Base-by-base conservation (phyloP, 1,140 invertebrate genomes). In the Tetragonula clypearis region DNA sequence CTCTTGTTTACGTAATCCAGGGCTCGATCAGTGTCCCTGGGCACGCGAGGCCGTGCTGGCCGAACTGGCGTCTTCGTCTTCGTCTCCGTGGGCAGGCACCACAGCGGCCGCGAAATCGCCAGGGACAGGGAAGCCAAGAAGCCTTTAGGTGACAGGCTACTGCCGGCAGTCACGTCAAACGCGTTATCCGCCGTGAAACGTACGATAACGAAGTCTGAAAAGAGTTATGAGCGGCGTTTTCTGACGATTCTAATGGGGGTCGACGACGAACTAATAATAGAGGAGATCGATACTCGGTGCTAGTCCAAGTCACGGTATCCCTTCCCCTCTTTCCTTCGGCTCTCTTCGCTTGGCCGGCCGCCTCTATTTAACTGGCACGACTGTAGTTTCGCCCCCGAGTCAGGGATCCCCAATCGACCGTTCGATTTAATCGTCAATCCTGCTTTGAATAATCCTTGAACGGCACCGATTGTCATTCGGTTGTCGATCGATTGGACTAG, bases 181-280 rank as follows among this genome's bases (percentile, higher is more conserved):
- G 41, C 68, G 76, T 79, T 81, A 74, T 85, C 69, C 79, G 53
- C 8, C 35, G 53, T 74, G 62, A 74, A 80, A 74, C 71, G 23
- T 23, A 71, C 55, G 71, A 74, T 81, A 80, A 85, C 79, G 71
- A 85, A 75, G 71, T 65, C 72, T 75, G 84, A 85, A 85, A 85
- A 81, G 84, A 85, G 78, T 81, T 85, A 81, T 19, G 69, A 79
- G 60, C 82, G 75, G 14, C 82, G 85, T 85, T 89, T 30, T 86
- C 77, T 78, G 81, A 88, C 86, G 79, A 90, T 90, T 92, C 86
- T 90, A 92, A 91, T 90, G 91, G 90, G 87, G 89, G 88, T 89
- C 87, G 91, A 81, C 85, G 86, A 84, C 84, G 85, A 78, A 91
- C 92, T 93, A 93, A 93, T 93, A 93, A 93, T 93, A 93, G 92